Conservation (phyloP, 1,140 invertebrate genomes). For the Leptinotarsa defecta region DNA sequence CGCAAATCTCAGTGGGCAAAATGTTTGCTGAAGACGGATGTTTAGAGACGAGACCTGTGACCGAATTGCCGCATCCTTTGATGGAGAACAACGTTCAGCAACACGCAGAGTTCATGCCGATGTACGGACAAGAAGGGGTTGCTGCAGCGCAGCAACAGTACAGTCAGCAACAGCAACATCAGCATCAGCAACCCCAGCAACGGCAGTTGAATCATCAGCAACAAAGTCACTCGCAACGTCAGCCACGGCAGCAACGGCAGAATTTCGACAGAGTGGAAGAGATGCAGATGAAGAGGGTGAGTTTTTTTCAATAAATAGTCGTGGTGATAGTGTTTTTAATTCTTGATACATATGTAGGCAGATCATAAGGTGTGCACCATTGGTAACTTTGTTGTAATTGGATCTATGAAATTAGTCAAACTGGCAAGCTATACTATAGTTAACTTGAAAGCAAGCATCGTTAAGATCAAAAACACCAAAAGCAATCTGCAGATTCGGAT, state of each 20-base stretch:
- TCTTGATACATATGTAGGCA: too few relatives aligned
- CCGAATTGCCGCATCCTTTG: constrained; percentile 18
- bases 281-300: constrained; percentile 39
- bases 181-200: too few relatives aligned
- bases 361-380: too few relatives aligned
- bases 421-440: too few relatives aligned
- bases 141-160: constrained; percentile 29
- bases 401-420: too few relatives aligned
- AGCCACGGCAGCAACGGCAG: neutral
- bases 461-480: too few relatives aligned
- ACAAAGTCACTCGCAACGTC: constrained; percentile 14
- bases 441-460: too few relatives aligned
- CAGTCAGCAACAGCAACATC: neutral
- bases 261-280: constrained; percentile 41
- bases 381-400: too few relatives aligned
- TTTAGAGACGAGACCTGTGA: constrained; percentile 16
- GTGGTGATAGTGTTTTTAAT: too few relatives aligned
- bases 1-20: neutral
- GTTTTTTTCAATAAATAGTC: neutral
- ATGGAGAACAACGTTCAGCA: constrained; percentile 32
- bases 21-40: neutral
- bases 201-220: too few relatives aligned
- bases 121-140: constrained; percentile 12
- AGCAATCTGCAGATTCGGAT: too few relatives aligned
- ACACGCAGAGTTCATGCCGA: neutral